Conservation (phyloP, 2,888 invertebrate genomes). For the Xestobium rufovillosum region DNA sequence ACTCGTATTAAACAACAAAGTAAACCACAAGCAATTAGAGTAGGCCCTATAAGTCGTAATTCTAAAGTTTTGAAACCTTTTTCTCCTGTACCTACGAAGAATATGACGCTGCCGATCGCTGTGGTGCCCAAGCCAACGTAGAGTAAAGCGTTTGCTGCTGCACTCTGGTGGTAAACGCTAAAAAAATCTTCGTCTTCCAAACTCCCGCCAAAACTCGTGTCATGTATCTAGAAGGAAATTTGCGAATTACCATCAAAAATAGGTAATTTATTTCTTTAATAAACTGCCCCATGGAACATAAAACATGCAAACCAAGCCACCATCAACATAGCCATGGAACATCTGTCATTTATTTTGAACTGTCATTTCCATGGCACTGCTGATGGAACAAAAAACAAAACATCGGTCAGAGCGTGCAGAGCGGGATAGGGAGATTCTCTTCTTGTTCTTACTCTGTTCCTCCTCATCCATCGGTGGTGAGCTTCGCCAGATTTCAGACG, state of each 20-base stretch:
- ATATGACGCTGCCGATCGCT: slow-evolving; percentile 77
- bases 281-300: too few relatives aligned
- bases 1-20: slow-evolving; percentile 78
- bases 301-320: too few relatives aligned
- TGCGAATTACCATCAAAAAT: too few relatives aligned
- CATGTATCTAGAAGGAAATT: slow-evolving; percentile 65
- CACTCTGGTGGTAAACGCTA: slow-evolving; percentile 63
- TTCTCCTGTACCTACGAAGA: slow-evolving; percentile 86
- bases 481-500: slow-evolving; percentile 54
- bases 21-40: slow-evolving; percentile 61
- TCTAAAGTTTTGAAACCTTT: slow-evolving; percentile 82
- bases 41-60: slow-evolving; percentile 78
- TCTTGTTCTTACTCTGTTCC: slow-evolving; percentile 82
- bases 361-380: too few relatives aligned
- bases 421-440: too few relatives aligned
- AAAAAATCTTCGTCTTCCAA: slow-evolving; percentile 62
- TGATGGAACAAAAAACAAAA: too few relatives aligned
- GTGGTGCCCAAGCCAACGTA: slow-evolving; percentile 80
- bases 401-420: too few relatives aligned
- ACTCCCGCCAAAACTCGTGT: slow-evolving; percentile 65
- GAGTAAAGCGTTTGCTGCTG: slow-evolving; percentile 74
- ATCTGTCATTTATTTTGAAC: too few relatives aligned
- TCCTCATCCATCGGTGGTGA: slow-evolving; percentile 74
- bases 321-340: too few relatives aligned
- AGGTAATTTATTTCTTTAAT: too few relatives aligned